phyloP scores from a whole-genome alignment of 2,888 invertebrate species.

The Oligia strigilis region DNA sequence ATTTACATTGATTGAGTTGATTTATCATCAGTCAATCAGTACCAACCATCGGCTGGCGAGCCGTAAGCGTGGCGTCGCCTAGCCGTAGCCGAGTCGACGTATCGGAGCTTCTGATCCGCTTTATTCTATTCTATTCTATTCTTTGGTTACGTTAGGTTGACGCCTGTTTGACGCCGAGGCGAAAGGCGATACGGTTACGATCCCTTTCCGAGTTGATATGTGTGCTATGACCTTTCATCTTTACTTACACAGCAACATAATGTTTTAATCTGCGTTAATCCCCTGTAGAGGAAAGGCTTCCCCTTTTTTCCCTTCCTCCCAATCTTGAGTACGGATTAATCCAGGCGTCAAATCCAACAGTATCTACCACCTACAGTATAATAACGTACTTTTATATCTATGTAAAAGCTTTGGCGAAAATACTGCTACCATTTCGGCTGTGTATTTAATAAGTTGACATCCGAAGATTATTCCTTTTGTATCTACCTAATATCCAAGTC shows the following conservation, averaged over 20 bases:
- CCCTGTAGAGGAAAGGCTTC: background rate
- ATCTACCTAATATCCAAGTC: background rate
- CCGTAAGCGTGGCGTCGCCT: too few species aligned
- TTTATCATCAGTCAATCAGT: constrained; percentile 15
- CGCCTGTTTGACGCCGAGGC: too few species aligned
- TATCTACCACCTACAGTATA: background rate
- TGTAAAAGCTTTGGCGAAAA: background rate
- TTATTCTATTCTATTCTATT: too few species aligned
- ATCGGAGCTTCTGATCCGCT: too few species aligned
- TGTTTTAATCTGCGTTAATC: constrained; percentile 18
- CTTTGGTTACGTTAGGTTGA: too few species aligned
- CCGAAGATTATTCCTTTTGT: background rate
- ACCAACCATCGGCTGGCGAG: too few species aligned
- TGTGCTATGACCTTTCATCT: background rate
- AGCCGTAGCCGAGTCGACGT: too few species aligned
- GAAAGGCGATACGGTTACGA: too few species aligned
- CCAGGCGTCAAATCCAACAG: constrained; percentile 34
- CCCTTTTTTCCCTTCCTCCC: background rate
- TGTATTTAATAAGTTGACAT: background rate
- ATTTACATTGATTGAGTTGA: constrained; percentile 35
- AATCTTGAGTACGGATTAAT: constrained; percentile 3
- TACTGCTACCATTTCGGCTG: background rate
- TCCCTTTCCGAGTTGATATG: too few species aligned
- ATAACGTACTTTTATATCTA: constrained; percentile 6
- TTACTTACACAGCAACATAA: background rate